These are phyloP conservation scores for Timema podura DNA, from an alignment of 2,888 invertebrate genomes.

Conservation along the genomic window DNA sequence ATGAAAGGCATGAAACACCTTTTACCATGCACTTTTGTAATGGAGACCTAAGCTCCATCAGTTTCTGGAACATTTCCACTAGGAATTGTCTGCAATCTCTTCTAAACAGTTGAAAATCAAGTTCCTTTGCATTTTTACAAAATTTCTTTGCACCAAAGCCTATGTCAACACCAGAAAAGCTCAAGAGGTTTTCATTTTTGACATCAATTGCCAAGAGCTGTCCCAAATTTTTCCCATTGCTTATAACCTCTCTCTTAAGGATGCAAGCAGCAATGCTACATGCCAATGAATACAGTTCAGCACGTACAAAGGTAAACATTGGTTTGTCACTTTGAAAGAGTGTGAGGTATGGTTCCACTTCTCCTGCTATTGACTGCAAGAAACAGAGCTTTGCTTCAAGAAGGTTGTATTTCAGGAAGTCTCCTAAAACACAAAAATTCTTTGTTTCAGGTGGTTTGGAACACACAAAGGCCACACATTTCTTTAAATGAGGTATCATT, in stretches of 20 bases:
- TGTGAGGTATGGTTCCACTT: neutral
- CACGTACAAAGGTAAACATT: neutral
- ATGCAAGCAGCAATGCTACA: neutral
- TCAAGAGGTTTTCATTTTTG: neutral
- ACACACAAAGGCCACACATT: neutral
- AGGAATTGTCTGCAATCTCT: neutral
- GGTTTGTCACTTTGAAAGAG: constrained; percentile 2
- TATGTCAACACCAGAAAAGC: neutral
- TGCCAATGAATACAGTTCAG: neutral
- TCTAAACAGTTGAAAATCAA: neutral
- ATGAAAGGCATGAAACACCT: neutral
- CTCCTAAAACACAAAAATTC: neutral
- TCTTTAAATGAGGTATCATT: neutral
- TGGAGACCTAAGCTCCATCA: neutral
- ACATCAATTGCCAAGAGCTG: neutral
- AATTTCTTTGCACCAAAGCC: neutral
- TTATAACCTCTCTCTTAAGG: neutral
- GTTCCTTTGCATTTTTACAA: neutral
- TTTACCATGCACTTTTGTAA: neutral
- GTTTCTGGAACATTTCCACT: neutral
- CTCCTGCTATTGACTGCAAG: constrained; percentile 9
- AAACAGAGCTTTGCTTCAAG: constrained; percentile 2
- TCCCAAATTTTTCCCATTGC: neutral
- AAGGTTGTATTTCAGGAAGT: constrained; percentile 4
- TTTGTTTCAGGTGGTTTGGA: constrained; percentile 10